Conservation (phyloP, 2,113 vertebrate species). For the Salminus brasiliensis region DNA sequence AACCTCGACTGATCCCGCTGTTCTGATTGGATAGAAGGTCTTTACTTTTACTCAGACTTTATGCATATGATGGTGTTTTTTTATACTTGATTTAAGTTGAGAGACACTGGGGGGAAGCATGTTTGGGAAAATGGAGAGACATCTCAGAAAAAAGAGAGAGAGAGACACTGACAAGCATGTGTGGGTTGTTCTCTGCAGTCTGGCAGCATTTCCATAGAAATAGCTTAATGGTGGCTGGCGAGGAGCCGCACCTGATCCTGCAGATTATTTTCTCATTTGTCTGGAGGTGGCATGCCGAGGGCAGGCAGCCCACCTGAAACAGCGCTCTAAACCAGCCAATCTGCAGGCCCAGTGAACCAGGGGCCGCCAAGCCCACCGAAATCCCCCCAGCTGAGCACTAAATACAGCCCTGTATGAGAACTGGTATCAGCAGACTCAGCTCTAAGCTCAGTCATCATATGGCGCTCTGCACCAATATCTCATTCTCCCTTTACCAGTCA, state of each 20-base stretch:
- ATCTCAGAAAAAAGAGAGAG: not conserved
- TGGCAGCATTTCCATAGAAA: conserved; percentile 52
- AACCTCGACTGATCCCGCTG: too few relatives aligned
- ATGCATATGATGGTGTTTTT: too few relatives aligned
- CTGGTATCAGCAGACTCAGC: conserved; percentile 4
- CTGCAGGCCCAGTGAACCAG: conserved; percentile 17
- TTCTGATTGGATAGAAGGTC: too few relatives aligned
- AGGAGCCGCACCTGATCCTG: conserved; percentile 39
- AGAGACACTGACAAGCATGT: not conserved
- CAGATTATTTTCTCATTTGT: conserved; percentile 64
- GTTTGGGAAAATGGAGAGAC: too few relatives aligned
- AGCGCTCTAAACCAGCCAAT: not conserved
- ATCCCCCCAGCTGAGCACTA: conserved; percentile 23
- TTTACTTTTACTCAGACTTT: too few relatives aligned
- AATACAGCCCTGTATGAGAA: conserved; percentile 14
- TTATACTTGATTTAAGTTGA: too few relatives aligned
- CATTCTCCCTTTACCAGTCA: conserved; percentile 37
- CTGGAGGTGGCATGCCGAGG: conserved; percentile 29
- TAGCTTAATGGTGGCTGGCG: conserved; percentile 35
- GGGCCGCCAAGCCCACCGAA: conserved; percentile 26
- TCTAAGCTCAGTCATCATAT: conserved; percentile 17
- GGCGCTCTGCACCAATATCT: not conserved
- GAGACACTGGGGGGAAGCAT: too few relatives aligned
- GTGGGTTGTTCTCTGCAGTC: conserved; percentile 23
- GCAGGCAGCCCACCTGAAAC: conserved; percentile 35